Evolutionary conservation across 2,888 invertebrate species (phyloP).

Genomic region (Mactromeris polynyma): DNA sequence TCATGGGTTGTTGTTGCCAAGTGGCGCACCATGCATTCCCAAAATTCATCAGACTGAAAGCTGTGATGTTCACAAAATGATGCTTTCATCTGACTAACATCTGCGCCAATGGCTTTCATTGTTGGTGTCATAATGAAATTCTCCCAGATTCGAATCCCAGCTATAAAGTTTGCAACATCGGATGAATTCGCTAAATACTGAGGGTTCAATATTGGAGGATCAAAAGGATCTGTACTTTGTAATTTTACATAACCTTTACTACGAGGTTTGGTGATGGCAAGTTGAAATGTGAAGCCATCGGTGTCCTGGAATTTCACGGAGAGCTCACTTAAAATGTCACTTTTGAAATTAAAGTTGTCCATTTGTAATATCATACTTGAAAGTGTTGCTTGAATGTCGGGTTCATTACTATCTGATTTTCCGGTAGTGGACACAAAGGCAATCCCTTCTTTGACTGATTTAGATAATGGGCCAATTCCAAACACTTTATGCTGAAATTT

Average conservation of each 20-base stretch:
- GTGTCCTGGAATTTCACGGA: not conserved
- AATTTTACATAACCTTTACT: slow-evolving; percentile 93
- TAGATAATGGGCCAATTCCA: slow-evolving; percentile 28
- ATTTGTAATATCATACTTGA: not conserved
- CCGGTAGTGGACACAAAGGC: slow-evolving; percentile 17
- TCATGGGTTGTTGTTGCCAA: slow-evolving; percentile 87
- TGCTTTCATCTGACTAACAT: slow-evolving; percentile 34
- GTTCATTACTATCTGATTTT: not conserved
- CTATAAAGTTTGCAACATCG: slow-evolving; percentile 88
- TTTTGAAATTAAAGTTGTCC: not conserved
- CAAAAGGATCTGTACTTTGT: slow-evolving; percentile 91
- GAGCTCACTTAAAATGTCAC: not conserved
- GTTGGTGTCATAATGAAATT: slow-evolving; percentile 54
- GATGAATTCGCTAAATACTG: slow-evolving; percentile 92
- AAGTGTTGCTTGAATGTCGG: slow-evolving; percentile 21
- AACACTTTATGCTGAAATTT: slow-evolving; percentile 15
- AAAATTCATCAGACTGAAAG: slow-evolving; percentile 64
- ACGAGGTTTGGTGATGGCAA: slow-evolving; percentile 89
- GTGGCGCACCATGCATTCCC: slow-evolving; percentile 63
- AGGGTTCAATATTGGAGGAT: slow-evolving; percentile 94
- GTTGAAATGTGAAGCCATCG: slow-evolving; percentile 80
- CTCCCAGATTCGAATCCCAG: slow-evolving; percentile 50
- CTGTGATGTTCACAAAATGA: slow-evolving; percentile 48
- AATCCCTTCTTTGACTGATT: slow-evolving; percentile 7
- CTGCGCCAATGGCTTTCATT: slow-evolving; percentile 56